phyloP scores from a whole-genome alignment of 2,113 vertebrate genomes.

The Rhinichthys klamathensis region DNA sequence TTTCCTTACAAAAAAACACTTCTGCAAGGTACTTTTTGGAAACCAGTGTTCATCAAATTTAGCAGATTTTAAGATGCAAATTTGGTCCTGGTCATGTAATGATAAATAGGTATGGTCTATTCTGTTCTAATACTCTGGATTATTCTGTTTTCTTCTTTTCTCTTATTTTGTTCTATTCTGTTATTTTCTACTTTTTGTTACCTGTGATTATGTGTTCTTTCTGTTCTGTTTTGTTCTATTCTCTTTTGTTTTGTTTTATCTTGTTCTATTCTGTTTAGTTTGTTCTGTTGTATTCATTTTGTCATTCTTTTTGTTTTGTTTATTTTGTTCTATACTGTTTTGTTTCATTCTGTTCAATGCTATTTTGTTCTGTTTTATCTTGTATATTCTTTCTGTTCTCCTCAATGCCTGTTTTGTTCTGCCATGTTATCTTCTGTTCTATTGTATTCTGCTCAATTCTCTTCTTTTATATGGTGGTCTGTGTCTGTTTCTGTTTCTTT shows the following conservation, averaged over 20 bases:
- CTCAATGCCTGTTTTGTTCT: not conserved
- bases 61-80: not conserved
- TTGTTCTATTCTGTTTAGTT: not conserved
- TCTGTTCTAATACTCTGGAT: not conserved
- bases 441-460: not conserved
- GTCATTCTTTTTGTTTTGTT: not conserved
- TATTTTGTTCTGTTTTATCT: not conserved
- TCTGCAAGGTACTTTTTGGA: not conserved
- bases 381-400: not conserved
- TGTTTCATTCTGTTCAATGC: not conserved
- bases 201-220: too few species aligned
- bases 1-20: not conserved
- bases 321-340: not conserved
- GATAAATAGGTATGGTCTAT: not conserved
- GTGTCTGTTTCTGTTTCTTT: constrained; percentile 3
- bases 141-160: not conserved
- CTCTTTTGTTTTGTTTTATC: not conserved
- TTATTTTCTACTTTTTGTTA: not conserved
- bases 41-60: not conserved
- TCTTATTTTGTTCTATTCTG: not conserved
- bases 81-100: not conserved
- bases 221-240: not conserved
- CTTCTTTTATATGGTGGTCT: constrained; percentile 3
- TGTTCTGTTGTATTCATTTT: not conserved
- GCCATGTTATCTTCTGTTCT: not conserved